Evolutionary conservation across 2,888 invertebrate species (phyloP).

Genomic region (Caenorhabditis virilis): DNA sequence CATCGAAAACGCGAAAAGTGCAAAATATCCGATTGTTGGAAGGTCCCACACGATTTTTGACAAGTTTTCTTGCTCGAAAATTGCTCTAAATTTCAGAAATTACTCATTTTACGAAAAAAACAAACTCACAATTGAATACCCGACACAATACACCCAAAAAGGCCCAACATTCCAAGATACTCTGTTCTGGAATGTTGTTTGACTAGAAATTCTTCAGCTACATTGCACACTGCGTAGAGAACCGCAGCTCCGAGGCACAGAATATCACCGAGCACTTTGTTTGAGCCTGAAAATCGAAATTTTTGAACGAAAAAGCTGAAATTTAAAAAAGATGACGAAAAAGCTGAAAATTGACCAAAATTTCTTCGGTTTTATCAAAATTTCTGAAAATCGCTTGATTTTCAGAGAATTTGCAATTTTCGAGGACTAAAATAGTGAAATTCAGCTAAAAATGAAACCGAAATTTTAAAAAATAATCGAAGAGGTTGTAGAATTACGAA

Average conservation of each 20-base stretch:
- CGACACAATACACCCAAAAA: slow-evolving; percentile 81
- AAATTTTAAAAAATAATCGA: too few species aligned
- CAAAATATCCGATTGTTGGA: slow-evolving; percentile 69
- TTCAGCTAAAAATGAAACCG: too few species aligned
- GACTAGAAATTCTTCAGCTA: slow-evolving; percentile 82
- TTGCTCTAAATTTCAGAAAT: slow-evolving; percentile 57
- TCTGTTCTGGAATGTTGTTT: slow-evolving; percentile 80
- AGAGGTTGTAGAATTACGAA: too few species aligned
- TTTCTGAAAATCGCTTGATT: too few species aligned
- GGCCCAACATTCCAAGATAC: slow-evolving; percentile 81
- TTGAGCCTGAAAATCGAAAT: slow-evolving; percentile 74
- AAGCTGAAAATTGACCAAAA: slow-evolving; percentile 1
- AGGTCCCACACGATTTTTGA: slow-evolving; percentile 75
- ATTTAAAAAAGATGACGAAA: too few species aligned
- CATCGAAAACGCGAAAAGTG: slow-evolving; percentile 77
- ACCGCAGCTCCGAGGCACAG: slow-evolving; percentile 79
- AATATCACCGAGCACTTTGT: slow-evolving; percentile 83
- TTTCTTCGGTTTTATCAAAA: too few species aligned
- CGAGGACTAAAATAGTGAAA: too few species aligned
- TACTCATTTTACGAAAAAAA: background rate
- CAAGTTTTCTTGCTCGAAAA: slow-evolving; percentile 78
- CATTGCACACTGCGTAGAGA: slow-evolving; percentile 73
- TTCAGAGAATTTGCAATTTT: too few species aligned
- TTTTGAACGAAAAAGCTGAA: slow-evolving; percentile 4
- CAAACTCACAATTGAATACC: slow-evolving; percentile 76